Evolutionary conservation across 2,888 invertebrate species (phyloP).

Genomic region (Oscheius sp.): DNA sequence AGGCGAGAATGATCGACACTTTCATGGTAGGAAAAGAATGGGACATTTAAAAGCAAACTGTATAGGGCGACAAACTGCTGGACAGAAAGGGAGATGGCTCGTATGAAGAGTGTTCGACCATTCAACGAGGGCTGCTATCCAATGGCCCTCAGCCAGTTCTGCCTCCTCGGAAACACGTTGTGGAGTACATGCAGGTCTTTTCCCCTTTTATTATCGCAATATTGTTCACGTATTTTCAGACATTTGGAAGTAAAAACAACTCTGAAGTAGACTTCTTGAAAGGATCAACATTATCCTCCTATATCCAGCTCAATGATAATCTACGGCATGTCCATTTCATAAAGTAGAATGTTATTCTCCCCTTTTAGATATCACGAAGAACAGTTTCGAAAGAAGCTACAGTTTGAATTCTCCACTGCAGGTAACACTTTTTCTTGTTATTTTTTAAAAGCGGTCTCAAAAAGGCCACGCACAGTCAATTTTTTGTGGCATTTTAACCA

Average conservation of each 20-base stretch:
- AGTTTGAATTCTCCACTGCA: slow-evolving; percentile 61
- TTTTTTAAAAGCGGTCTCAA: neutral
- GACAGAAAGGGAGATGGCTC: slow-evolving; percentile 67
- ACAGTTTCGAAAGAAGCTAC: slow-evolving; percentile 62
- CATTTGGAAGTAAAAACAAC: slow-evolving; percentile 60
- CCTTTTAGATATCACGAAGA: slow-evolving; percentile 65
- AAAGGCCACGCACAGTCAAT: neutral
- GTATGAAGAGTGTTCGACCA: slow-evolving; percentile 63
- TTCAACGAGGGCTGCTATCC: slow-evolving; percentile 52
- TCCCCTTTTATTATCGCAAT: neutral
- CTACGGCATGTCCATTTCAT: slow-evolving; percentile 45
- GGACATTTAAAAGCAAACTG: neutral
- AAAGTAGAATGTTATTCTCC: neutral
- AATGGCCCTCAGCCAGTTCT: slow-evolving; percentile 42
- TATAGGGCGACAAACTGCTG: slow-evolving; percentile 60
- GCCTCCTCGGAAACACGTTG: slow-evolving; percentile 60
- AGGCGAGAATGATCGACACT: slow-evolving; percentile 64
- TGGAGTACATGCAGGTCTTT: slow-evolving; percentile 64
- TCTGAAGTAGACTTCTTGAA: slow-evolving; percentile 63
- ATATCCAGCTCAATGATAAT: slow-evolving; percentile 67
- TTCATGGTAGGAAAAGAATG: slow-evolving; percentile 51
- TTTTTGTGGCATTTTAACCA: too few species aligned
- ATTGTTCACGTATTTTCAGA: slow-evolving; percentile 52
- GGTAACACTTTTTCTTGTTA: slow-evolving; percentile 7
- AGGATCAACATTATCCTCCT: slow-evolving; percentile 66